Base-by-base conservation (phyloP, 2,113 vertebrate species). In the Pitta sordida region DNA sequence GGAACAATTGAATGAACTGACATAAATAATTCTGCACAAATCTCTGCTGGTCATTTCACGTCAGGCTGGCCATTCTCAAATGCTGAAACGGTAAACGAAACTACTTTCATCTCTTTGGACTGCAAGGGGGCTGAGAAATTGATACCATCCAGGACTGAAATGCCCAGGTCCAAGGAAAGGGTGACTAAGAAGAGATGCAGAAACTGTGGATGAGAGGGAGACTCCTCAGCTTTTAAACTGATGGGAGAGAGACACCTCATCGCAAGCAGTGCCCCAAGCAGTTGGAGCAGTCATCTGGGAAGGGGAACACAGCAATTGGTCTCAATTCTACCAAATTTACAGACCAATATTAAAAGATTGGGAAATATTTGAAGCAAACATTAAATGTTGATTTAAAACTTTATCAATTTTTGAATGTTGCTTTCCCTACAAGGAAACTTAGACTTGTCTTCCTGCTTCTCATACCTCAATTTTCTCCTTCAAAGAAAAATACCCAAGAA, bases 341-440 rank as follows among this genome's bases (percentile, higher is more conserved):
- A 26, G 19, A 41, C 27, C 13, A 30, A 5, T 63, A 27, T 13
- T 15, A 19, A 65, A 49, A 13, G 7, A 4, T 7, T 43, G 30
- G 21, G 41, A 53, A 89, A 48, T 39, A 48, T 68, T 52, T 75
- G 21, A 59, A 32, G 3, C n/a, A 30, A 30, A 63, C 9, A 34
- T 21, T 39, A 39, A 26, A 39, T 26, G 11, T 3, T 46, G 14
- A 20, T 46, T 75, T 53, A 34, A 60, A 32, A 53, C 82, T 39
- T 30, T 48, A 12, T 6, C n/a, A 53, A 15, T 39, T 48, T 36
- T 55, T 41, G 48, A 48, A 68, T 0, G 0, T 9, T 30, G 27
- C 4, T 43, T 93, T 81, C 7, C 29, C 21, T 11, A 27, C 13
- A 18, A 10, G 27, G 27, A 76, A 63, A 53, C 17, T 9, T n/a